phyloP scores from a whole-genome alignment of 2,888 invertebrate species.

The Nomada fabriciana region DNA sequence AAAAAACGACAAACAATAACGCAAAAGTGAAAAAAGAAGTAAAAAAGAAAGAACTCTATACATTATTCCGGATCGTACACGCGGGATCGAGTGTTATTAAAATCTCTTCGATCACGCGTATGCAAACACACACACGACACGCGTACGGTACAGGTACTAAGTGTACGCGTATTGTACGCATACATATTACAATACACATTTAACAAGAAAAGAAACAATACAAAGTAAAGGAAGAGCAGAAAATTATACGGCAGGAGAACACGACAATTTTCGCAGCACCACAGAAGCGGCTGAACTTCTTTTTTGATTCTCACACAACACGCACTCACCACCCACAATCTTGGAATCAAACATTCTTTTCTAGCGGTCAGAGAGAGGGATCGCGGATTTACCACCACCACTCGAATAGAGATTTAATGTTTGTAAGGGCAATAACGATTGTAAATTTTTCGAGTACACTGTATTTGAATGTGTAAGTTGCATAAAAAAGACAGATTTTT shows the following conservation, averaged over 20 bases:
- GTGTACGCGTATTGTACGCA: not conserved
- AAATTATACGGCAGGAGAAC: slow-evolving; percentile 1
- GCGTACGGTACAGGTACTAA: not conserved
- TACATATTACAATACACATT: not conserved
- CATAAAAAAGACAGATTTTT: slow-evolving; percentile 82
- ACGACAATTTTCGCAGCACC: slow-evolving; percentile 35
- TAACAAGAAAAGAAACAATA: not conserved
- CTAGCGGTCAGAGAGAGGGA: slow-evolving; percentile 68
- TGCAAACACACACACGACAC: not conserved
- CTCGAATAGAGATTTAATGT: slow-evolving; percentile 79
- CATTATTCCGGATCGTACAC: slow-evolving; percentile 35
- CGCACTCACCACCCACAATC: slow-evolving; percentile 57
- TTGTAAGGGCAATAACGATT: slow-evolving; percentile 82
- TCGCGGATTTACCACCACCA: slow-evolving; percentile 72
- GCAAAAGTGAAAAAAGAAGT: slow-evolving; percentile 16
- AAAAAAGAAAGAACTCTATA: slow-evolving; percentile 19
- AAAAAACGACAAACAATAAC: no score
- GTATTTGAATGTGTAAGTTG: slow-evolving; percentile 82
- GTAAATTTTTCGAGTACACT: slow-evolving; percentile 82
- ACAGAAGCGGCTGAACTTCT: slow-evolving; percentile 56
- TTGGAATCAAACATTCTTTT: slow-evolving; percentile 69
- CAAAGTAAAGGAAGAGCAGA: not conserved
- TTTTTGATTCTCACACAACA: slow-evolving; percentile 58
- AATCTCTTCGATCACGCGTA: slow-evolving; percentile 31
- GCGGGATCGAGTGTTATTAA: slow-evolving; percentile 28